Evolutionary conservation across 2,888 invertebrate genomes (phyloP), one percentile per base, ranked within the genome.

Genomic region (Lamproptera curius): DNA sequence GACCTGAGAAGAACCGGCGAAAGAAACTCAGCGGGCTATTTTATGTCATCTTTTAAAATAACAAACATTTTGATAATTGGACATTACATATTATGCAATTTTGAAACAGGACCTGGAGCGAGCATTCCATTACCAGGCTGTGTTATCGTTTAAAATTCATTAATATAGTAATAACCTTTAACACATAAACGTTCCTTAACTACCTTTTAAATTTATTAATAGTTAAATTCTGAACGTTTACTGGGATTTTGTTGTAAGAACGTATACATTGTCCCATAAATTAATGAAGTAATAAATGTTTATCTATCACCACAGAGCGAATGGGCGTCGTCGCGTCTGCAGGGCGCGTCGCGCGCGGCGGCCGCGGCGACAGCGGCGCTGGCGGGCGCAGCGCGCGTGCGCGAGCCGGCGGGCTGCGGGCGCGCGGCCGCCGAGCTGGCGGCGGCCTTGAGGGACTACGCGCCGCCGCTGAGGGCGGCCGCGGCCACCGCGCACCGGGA

Each of bases 361-460:
- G 95, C 94, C 42, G 93, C 95, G 40, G 91, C 93, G 31, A 91
- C 97, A 63, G 95, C 97, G 2, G 95, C 96, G 68, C 84, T 98
- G 47, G 89, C 97, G 43, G 95, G 96, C 0, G 95, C 95, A 13
- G 91, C 94, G 13, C 91, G 95, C 9, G 94, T 93, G 73, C 93
- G 93, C 2, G 95, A 96, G 73, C 91, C 94, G 50, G 91, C 90
- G 59, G 95, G 94, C 62, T 60, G 94, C 0, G 94, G 94, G 2
- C 92, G 93, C 54, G 95, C 95, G 1, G 95, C 95, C 0, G 88
- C 94, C 16, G 95, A 95, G 61, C 94, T 95, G 0, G 95, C 96
- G 0, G 89, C 92, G 55, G 91, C 93, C 3, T 82, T 97, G 42
- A 89, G 92, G 23, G 92, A 94, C 56, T 91, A 96, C 59, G 92